Conservation (phyloP, 1,140 invertebrate genomes). For the Tetranychus urticae region DNA sequence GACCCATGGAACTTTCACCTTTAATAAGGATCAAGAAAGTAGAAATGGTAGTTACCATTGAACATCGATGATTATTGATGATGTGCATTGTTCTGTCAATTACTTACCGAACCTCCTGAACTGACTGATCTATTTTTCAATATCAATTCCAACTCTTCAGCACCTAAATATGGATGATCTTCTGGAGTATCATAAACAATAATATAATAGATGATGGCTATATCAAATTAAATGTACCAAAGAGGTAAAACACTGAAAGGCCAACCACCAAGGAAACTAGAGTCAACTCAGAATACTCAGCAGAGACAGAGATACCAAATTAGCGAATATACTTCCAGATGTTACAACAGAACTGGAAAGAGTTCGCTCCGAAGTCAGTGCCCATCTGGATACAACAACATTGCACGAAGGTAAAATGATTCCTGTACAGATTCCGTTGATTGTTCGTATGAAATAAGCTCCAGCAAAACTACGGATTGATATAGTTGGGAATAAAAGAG, state of each 20-base stretch:
- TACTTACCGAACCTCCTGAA: background rate
- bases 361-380: constrained; percentile 6
- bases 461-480: too few species aligned
- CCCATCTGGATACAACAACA: constrained; percentile 19
- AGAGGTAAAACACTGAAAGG: constrained; percentile 9
- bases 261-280: constrained; percentile 9
- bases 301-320: constrained; percentile 13
- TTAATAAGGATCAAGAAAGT: too few species aligned
- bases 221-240: constrained; percentile 36
- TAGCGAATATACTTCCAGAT: constrained; percentile 17
- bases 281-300: constrained; percentile 13
- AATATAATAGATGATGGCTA: constrained; percentile 59
- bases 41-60: too few species aligned
- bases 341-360: constrained; percentile 6
- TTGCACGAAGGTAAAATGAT: constrained; percentile 19
- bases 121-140: constrained; percentile 20
- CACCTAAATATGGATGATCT: constrained; percentile 34
- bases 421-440: constrained; percentile 12
- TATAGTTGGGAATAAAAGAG: too few species aligned
- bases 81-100: background rate
- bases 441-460: too few species aligned
- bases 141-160: constrained; percentile 65
- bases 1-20: too few species aligned
- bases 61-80: background rate
- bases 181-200: constrained; percentile 60